Conservation (phyloP, 1,140 invertebrate genomes). For the Drosophila teissieri region DNA sequence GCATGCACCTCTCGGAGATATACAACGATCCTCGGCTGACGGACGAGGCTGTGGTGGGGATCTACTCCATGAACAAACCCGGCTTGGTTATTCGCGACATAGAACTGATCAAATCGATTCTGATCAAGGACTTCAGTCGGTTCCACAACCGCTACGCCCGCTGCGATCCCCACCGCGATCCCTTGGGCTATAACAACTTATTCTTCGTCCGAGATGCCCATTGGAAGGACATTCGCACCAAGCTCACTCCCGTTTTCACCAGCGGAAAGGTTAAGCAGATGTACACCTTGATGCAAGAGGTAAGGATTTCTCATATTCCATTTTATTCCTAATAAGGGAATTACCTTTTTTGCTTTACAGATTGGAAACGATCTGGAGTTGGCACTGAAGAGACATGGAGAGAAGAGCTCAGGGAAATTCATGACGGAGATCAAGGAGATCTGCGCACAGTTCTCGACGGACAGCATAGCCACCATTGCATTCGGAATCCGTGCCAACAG, state of each 20-base stretch:
- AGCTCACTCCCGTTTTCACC: constrained; percentile 86
- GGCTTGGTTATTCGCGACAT: constrained; percentile 85
- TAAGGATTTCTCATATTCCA: constrained; percentile 3
- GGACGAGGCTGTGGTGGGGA: constrained; percentile 82
- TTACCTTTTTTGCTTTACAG: not conserved
- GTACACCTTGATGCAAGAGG: constrained; percentile 85
- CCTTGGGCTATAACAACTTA: constrained; percentile 67
- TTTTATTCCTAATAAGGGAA: not conserved
- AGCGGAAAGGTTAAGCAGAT: constrained; percentile 86
- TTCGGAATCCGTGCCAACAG: constrained; percentile 87
- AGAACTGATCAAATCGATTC: constrained; percentile 85
- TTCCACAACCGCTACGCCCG: constrained; percentile 68
- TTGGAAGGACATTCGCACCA: constrained; percentile 86
- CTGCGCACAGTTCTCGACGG: constrained; percentile 86
- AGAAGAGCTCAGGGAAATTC: constrained; percentile 7
- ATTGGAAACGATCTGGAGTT: constrained; percentile 61
- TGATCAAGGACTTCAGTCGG: constrained; percentile 85
- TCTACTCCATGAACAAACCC: constrained; percentile 84
- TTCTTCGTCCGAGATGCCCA: constrained; percentile 69
- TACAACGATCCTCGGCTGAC: constrained; percentile 61
- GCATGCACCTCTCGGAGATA: constrained; percentile 60
- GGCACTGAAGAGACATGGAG: constrained; percentile 18
- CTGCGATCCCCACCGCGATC: constrained; percentile 67
- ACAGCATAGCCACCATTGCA: constrained; percentile 87
- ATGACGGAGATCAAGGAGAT: constrained; percentile 84